Conservation (phyloP, 2,888 invertebrate species). For the Drosophila dives region DNA sequence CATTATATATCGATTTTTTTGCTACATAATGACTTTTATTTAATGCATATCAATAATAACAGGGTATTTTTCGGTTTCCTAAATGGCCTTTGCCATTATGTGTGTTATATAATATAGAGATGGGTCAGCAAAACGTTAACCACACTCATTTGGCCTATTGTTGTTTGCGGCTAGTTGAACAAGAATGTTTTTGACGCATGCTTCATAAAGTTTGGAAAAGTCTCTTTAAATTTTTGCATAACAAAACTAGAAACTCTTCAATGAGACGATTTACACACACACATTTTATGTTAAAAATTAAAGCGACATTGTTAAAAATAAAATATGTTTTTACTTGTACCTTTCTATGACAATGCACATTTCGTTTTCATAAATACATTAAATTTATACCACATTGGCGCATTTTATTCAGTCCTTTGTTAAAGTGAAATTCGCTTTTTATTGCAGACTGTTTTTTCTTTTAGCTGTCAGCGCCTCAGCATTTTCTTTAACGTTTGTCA, state of each 20-base stretch:
- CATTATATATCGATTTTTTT: no score
- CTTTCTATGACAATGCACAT: background rate
- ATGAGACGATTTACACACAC: background rate
- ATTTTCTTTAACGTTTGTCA: background rate
- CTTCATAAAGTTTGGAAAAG: background rate
- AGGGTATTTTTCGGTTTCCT: constrained; percentile 19
- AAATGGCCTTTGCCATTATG: constrained; percentile 5
- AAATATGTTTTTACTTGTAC: background rate
- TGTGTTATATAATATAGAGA: constrained; percentile 4
- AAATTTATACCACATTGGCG: background rate
- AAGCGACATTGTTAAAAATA: background rate
- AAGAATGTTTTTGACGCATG: background rate
- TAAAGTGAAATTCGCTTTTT: background rate
- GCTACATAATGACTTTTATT: no score
- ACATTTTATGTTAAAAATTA: background rate
- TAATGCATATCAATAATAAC: background rate
- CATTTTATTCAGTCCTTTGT: background rate
- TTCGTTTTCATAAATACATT: constrained; percentile 1
- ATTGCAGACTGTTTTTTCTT: constrained; percentile 8
- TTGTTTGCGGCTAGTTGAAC: constrained; percentile 15
- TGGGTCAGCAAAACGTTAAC: constrained; percentile 30
- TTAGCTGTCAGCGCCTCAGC: background rate
- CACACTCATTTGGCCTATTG: constrained; percentile 34
- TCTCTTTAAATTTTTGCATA: background rate
- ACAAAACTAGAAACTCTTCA: constrained; percentile 2